A percentile compares a stretch with the other conserved stretches of the same genome.
phyloP scores from a whole-genome alignment of 2,113 vertebrate genomes.

The Nestor notabilis region DNA sequence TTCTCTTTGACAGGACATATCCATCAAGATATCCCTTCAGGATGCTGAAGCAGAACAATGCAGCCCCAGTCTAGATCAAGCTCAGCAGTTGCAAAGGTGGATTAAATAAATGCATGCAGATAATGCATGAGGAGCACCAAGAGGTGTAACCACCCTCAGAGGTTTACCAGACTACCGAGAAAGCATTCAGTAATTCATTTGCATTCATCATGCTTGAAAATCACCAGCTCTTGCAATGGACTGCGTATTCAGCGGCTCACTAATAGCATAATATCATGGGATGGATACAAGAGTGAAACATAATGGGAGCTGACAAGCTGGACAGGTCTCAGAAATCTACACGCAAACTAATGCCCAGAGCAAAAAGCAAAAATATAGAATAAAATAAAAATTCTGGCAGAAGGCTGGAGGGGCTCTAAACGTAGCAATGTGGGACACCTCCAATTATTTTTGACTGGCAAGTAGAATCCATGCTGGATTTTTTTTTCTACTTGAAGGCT shows the following conservation, averaged over 20 bases:
- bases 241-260: background rate
- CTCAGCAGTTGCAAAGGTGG: background rate
- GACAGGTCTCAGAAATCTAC: constrained; percentile 83
- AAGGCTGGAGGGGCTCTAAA: constrained; percentile 83
- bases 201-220: background rate
- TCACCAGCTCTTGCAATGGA: background rate
- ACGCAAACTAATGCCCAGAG: constrained; percentile 82
- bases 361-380: constrained; percentile 72
- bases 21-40: background rate
- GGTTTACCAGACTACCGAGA: background rate
- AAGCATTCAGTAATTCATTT: background rate
- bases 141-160: background rate
- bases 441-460: constrained; percentile 69
- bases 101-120: background rate
- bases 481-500: constrained; percentile 37
- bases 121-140: background rate
- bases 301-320: constrained; percentile 87
- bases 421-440: constrained; percentile 71
- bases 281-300: constrained; percentile 44
- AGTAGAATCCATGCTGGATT: background rate
- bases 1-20: background rate
- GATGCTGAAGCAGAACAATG: background rate
- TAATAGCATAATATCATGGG: background rate
- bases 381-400: constrained; percentile 50
- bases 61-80: background rate